Conservation (phyloP, 1,140 invertebrate genomes). For the Neotoxoptera formosana region DNA sequence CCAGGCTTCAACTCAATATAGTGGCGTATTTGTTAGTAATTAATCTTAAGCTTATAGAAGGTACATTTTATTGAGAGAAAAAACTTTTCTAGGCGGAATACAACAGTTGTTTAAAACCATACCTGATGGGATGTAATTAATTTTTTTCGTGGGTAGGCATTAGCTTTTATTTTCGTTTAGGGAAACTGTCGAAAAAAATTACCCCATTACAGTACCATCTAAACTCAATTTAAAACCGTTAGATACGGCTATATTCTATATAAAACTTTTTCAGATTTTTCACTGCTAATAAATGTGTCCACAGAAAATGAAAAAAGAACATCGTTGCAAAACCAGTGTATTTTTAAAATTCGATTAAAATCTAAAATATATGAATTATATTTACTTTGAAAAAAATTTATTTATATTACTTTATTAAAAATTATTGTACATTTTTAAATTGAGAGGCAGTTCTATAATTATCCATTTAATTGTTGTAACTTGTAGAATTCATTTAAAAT, state of each 20-base stretch:
- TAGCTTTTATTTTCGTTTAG: background rate
- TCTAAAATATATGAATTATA: background rate
- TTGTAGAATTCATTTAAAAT: background rate
- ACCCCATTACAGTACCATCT: background rate
- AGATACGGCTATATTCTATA: background rate
- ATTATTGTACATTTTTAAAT: background rate
- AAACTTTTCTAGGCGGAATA: background rate
- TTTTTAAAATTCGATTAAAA: background rate
- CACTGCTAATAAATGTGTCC: background rate
- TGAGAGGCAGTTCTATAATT: background rate
- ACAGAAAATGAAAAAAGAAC: background rate
- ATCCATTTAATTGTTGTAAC: background rate
- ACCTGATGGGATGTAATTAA: background rate
- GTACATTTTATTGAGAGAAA: background rate
- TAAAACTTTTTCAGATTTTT: background rate
- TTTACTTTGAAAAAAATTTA: background rate
- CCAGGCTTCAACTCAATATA: background rate
- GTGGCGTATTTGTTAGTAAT: background rate
- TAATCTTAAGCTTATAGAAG: background rate
- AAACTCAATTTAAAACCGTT: background rate
- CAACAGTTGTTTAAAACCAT: background rate
- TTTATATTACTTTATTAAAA: background rate
- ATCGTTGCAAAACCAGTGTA: background rate
- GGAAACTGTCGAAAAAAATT: background rate
- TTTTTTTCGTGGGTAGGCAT: background rate